Base-by-base conservation (phyloP, 1,140 invertebrate species). In the Diabrotica undecimpunctata region DNA sequence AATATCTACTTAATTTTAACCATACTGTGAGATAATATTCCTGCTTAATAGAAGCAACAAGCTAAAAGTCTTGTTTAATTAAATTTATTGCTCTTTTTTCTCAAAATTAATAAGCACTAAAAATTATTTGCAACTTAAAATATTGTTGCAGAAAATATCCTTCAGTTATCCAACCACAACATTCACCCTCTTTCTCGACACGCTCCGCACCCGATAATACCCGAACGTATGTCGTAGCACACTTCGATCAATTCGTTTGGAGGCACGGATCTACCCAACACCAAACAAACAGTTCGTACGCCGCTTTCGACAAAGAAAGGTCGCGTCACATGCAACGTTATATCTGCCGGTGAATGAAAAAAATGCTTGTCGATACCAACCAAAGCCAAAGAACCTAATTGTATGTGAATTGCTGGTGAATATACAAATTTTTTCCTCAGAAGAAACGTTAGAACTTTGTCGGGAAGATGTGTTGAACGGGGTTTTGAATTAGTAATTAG, bases 151-250 rank as follows among this genome's bases (percentile, higher is more conserved):
- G 25, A 25, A 25, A 25, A 25, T 25, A 25, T 25, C 25, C 25
- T 1, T 25, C 25, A 25, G 25, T 25, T 25, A 25, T 46, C 41
- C 41, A 46, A 46, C 41, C n/a, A 10, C n/a, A 46, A 46, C n/a
- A n/a, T 46, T 46, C 41, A 46, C 41, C 41, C 41, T 46, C 41
- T 46, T n/a, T 3, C 3, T 46, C 41, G 41, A n/a, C 41, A 46
- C 41, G 41, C 41, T 46, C 41, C 41, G 52, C 25, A 14, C 7
- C 39, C 59, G 59, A 39, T 25, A 51, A 52, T 36, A 37, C 10
- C 12, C 59, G 59, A 61, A 61, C 59, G 59, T 61, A 61, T 25
- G 59, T 61, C 59, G 59, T 13, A 25, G 46, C 59, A 41, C 38
- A 37, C 59, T 61, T 61, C 59, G 46, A 61, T 61, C 50, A n/a